Base-by-base conservation (phyloP, 2,113 vertebrate genomes). In the Saccopteryx bilineata region DNA sequence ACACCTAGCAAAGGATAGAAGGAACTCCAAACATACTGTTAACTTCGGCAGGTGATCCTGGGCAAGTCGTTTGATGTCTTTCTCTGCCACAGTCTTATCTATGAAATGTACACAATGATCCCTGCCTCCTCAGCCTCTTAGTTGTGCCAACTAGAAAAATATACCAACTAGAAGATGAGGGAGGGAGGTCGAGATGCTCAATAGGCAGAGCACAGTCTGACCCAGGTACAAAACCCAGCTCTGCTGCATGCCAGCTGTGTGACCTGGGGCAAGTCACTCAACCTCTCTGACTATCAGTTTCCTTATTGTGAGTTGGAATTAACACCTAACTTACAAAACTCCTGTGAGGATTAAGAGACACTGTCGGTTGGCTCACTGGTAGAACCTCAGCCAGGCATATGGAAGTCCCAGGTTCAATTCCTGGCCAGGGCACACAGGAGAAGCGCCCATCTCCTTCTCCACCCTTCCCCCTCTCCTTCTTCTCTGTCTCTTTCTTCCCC, bases 41-140 rank as follows among this genome's bases (percentile, higher is more conserved):
- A 46, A 19, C 58, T 68, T 2, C 24, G 39, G 50, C 24, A 0
- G 1, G n/a, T n/a, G 66, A 58, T 12, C 13, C 60, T 5, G 11
- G 75, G 24, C 50, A 86, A 24, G 60, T 76, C 28, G 11, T 61
- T 12, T 14, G 60, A 31, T 17, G 52, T 33, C 17, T 78, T 48
- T 80, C 52, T 50, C 50, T 31, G 52, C n/a, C n/a, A 18, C 2
- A 21, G 15, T 26, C 46, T 87, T 11, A 6, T n/a, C 15, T 19
- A 12, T 63, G 60, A 87, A 39, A 26, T 11, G 31, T 3, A 31
- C 26, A 9, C 5, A 9, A 1, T 9, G 12, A 58, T 26, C 54
- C 9, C 21, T 65, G 71, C 23, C 19, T 69, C 23, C 6, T 60
- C 39, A 46, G 18, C 19, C 17, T 72, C 31, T 69, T 0, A 5